These are phyloP conservation scores for Pseudomugil gertrudae DNA, from an alignment of 2,797 vertebrate species.

Conservation along the genomic window DNA sequence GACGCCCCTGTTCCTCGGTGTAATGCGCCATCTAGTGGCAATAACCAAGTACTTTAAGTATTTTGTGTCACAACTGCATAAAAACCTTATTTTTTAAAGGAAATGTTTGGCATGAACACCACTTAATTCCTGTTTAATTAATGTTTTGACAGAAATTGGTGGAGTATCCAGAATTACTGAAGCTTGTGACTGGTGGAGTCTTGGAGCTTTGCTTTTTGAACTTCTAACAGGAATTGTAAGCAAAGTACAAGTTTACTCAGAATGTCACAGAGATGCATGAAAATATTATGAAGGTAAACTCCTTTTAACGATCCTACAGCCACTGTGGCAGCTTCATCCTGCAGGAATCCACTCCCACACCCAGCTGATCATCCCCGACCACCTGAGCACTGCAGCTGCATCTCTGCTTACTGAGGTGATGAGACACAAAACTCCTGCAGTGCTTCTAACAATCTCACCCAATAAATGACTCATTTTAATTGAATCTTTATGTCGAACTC, in stretches of 20 bases:
- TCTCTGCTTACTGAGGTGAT: constrained; percentile 93
- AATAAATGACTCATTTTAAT: background rate
- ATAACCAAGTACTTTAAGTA: constrained; percentile 1
- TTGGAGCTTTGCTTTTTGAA: constrained; percentile 93
- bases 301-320: constrained; percentile 74
- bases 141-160: constrained; percentile 87
- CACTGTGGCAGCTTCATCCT: constrained; percentile 91
- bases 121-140: background rate
- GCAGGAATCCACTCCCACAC: constrained; percentile 94
- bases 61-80: background rate
- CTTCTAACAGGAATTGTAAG: constrained; percentile 94
- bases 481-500: background rate
- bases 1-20: constrained; percentile 9
- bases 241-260: background rate
- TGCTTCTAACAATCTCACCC: background rate
- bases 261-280: background rate
- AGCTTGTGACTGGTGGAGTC: constrained; percentile 98
- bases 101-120: background rate
- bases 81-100: no score
- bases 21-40: constrained; percentile 67
- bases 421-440: background rate
- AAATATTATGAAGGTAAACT: background rate
- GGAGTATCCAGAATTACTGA: constrained; percentile 88
- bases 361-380: constrained; percentile 89
- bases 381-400: constrained; percentile 88